A percentile compares a stretch with the other conserved stretches of the same genome.
Conservation (phyloP, 2,888 invertebrate species). For the Cheilosia grossa region DNA sequence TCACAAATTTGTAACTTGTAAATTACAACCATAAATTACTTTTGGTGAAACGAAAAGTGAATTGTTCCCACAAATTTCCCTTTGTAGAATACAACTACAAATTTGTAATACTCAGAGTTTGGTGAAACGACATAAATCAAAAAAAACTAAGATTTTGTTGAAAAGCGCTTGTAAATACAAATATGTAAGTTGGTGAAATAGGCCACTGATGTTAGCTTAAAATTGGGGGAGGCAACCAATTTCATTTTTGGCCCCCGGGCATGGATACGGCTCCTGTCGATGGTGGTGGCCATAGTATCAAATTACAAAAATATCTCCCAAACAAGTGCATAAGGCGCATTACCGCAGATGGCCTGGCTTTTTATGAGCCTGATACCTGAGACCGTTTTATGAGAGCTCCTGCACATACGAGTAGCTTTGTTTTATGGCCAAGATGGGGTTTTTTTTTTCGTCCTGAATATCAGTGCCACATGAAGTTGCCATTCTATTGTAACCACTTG, state of each 20-base stretch:
- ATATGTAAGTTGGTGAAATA: too few species aligned
- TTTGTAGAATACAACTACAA: too few species aligned
- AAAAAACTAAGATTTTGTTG: too few species aligned
- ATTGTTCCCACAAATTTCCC: too few species aligned
- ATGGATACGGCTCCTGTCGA: slow-evolving; percentile 18
- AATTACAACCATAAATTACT: too few species aligned
- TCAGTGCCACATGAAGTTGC: slow-evolving; percentile 43
- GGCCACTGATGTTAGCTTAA: slow-evolving; percentile 49
- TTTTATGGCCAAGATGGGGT: slow-evolving; percentile 41
- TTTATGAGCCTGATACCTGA: slow-evolving; percentile 57
- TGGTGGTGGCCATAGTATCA: slow-evolving; percentile 57
- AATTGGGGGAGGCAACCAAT: slow-evolving; percentile 10
- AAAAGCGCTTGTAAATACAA: too few species aligned
- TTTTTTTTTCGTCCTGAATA: slow-evolving; percentile 9
- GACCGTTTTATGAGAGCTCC: slow-evolving; percentile 38
- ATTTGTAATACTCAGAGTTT: too few species aligned
- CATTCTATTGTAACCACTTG: slow-evolving; percentile 46
- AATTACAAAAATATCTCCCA: slow-evolving; percentile 57
- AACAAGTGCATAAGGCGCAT: slow-evolving; percentile 61
- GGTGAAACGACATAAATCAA: too few species aligned
- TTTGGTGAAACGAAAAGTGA: too few species aligned
- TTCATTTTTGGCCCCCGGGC: slow-evolving; percentile 32
- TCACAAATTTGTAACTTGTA: too few species aligned
- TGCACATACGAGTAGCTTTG: slow-evolving; percentile 27
- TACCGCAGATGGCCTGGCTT: slow-evolving; percentile 61